A percentile compares a stretch with the other conserved stretches of the same genome.
These are phyloP conservation scores for Drosophila kohkoa DNA, from an alignment of 1,140 invertebrate genomes.

Conservation along the genomic window DNA sequence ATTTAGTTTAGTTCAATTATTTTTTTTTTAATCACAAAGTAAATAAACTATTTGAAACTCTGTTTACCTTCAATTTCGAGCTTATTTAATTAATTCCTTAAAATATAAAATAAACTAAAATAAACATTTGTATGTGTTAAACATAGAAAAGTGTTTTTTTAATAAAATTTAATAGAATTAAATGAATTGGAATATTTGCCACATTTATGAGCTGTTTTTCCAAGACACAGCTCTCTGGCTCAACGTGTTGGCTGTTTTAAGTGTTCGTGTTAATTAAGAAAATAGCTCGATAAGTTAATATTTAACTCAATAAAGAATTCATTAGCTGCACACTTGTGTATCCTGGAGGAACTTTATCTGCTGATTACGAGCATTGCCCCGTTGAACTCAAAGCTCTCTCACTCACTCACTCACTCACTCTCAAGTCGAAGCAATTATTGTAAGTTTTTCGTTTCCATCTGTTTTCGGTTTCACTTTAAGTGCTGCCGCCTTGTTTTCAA, in stretches of 20 bases:
- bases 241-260: slow-evolving; percentile 10
- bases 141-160: too few species aligned
- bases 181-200: too few species aligned
- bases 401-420: neutral
- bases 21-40: too few species aligned
- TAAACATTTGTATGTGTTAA: too few species aligned
- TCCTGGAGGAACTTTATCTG: slow-evolving; percentile 61
- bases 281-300: slow-evolving; percentile 44
- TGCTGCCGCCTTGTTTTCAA: slow-evolving; percentile 74
- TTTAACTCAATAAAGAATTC: slow-evolving; percentile 71
- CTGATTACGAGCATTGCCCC: slow-evolving; percentile 41
- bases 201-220: neutral
- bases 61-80: too few species aligned
- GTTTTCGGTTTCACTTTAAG: slow-evolving; percentile 77
- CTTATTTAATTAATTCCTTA: too few species aligned
- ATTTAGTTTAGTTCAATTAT: too few species aligned
- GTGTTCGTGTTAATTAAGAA: slow-evolving; percentile 37
- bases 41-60: too few species aligned
- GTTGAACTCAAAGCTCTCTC: neutral
- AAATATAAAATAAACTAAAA: too few species aligned
- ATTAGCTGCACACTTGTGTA: slow-evolving; percentile 55
- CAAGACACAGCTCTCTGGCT: neutral
- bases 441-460: slow-evolving; percentile 77
- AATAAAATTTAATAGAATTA: too few species aligned
- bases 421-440: slow-evolving; percentile 71